A percentile compares a stretch with the other conserved stretches of the same genome.
These are phyloP conservation scores for Trogon melanurus DNA, from an alignment of 2,113 vertebrate species.

Conservation along the genomic window DNA sequence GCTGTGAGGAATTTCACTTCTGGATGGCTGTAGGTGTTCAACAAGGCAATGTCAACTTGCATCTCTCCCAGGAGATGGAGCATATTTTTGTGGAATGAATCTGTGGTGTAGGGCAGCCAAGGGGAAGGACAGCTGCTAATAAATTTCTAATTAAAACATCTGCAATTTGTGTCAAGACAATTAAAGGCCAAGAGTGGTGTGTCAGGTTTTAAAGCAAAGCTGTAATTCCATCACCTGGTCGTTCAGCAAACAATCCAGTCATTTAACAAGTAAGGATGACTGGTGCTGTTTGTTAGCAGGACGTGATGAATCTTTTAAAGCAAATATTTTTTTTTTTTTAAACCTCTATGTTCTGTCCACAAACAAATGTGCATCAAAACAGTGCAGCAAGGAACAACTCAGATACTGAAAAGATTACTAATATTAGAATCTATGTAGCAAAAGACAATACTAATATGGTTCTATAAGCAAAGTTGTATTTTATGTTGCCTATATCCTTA, in stretches of 20 bases:
- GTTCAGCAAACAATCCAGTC: neutral
- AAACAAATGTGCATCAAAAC: neutral
- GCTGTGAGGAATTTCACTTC: neutral
- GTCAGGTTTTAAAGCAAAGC: conserved; percentile 15
- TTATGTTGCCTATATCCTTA: neutral
- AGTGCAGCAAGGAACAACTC: neutral
- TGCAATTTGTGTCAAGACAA: neutral
- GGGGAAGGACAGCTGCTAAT: neutral
- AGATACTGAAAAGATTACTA: neutral
- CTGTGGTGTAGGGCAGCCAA: neutral
- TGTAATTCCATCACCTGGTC: neutral
- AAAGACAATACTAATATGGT: neutral
- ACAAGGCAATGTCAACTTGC: neutral
- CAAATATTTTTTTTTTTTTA: neutral
- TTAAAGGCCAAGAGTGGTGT: neutral
- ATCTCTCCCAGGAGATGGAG: neutral
- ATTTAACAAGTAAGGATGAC: neutral
- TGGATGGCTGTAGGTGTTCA: neutral
- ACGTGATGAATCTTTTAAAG: neutral
- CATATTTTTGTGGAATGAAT: neutral
- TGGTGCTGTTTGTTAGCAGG: neutral
- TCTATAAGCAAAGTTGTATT: neutral
- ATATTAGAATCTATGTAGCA: neutral
- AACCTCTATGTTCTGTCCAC: neutral
- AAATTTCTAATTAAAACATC: conserved; percentile 16